Conservation (phyloP, 1,140 invertebrate genomes). For the Drosophila oshimai region DNA sequence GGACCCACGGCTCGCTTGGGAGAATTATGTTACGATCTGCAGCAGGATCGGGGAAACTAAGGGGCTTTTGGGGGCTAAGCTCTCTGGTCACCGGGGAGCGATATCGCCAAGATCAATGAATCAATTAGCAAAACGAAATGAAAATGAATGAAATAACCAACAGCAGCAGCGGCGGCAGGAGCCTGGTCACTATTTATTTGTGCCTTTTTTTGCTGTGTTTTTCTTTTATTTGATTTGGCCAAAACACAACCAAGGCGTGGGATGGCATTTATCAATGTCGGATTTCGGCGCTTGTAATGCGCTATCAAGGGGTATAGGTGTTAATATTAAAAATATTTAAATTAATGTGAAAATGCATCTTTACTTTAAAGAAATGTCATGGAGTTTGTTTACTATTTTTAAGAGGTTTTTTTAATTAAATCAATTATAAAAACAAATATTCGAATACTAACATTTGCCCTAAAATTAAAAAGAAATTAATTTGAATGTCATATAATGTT, state of each 20-base stretch:
- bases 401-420: no score
- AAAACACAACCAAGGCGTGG: slow-evolving; percentile 58
- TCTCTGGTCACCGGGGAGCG: slow-evolving; percentile 29
- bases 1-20: neutral
- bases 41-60: slow-evolving; percentile 4
- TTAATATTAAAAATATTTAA: neutral
- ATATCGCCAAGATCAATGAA: slow-evolving; percentile 80
- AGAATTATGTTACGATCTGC: slow-evolving; percentile 74
- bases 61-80: slow-evolving; percentile 1
- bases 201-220: neutral
- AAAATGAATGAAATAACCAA: slow-evolving; percentile 68
- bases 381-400: no score
- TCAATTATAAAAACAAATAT: no score
- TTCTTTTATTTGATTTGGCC: neutral
- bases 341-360: no score
- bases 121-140: slow-evolving; percentile 78
- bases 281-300: slow-evolving; percentile 22
- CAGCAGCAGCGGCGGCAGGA: slow-evolving; percentile 21
- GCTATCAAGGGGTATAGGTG: neutral
- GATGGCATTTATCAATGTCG: slow-evolving; percentile 79
- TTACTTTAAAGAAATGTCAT: no score
- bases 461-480: no score
- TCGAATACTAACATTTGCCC: no score
- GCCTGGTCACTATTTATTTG: slow-evolving; percentile 17
- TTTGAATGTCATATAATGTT: no score